Base-by-base conservation (phyloP, 2,888 invertebrate genomes). In the Pseudococcus longispinus region DNA sequence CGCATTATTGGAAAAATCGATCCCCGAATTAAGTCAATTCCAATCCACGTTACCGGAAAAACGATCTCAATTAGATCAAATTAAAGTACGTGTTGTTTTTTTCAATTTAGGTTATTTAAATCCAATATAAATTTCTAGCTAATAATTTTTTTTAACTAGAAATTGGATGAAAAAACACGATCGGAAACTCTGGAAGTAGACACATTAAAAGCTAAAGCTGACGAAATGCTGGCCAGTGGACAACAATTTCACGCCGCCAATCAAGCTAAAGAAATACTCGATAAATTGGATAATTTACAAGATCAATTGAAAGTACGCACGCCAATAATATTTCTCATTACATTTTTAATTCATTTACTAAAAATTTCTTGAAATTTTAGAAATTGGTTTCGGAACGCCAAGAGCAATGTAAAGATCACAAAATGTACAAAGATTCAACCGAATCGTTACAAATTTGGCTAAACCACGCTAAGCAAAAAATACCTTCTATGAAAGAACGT, bases 121-220 rank as follows among this genome's bases (percentile, higher is more conserved):
- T 37, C 37, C 9, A 6, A 8, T 37, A 5, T 8, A 37, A 37
- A 37, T 1, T 9, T 65, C 15, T 37, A 42, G 18, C 20, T 83
- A 23, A 29, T n/a, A 20, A 83, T 85, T 37, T 83, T 42, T 32
- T 87, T 84, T 87, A 84, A 32, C 32, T 88, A 91, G 91, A 94
- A 94, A 88, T 92, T 96, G 0, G 97, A 97, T 91, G 97, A 97
- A 90, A 97, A 96, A 91, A 94, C 96, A 0, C 93, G 96, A 0
- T 95, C 96, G 90, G 97, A 97, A 90, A 96, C 96, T 89, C 94
- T 96, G 87, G 97, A 97, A 90, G 96, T 97, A 0, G 97, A 97
- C 89, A 94, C 94, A 44, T 90, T 97, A 15, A 96, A 96, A 90
- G 91, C 93, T n/a, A 96, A 96, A 90, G 95, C 96, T 1, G 93